phyloP scores from a whole-genome alignment of 2,888 invertebrate species.

The Acanthococcus lagerstroemiae region DNA sequence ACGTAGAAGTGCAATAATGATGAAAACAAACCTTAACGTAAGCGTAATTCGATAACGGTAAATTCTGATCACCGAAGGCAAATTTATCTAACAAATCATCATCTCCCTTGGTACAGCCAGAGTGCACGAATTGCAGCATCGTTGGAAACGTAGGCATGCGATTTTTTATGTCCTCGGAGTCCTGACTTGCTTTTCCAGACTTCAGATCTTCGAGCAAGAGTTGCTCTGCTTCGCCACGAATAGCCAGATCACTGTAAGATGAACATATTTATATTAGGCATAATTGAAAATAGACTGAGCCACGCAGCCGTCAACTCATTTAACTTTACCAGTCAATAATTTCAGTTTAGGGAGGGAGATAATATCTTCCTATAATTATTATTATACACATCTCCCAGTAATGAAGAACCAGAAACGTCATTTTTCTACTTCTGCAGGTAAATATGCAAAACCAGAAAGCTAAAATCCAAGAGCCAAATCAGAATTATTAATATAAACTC shows the following conservation, averaged over 20 bases:
- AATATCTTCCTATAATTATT: too few relatives aligned
- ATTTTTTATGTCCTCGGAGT: not conserved
- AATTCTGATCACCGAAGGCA: constrained; percentile 8
- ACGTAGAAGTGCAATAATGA: too few relatives aligned
- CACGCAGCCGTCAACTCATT: too few relatives aligned
- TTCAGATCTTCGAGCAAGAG: constrained; percentile 12
- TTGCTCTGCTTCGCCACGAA: constrained; percentile 16
- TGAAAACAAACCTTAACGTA: not conserved
- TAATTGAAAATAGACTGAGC: too few relatives aligned
- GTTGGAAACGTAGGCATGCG: constrained; percentile 8
- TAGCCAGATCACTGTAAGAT: not conserved
- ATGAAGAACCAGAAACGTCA: too few relatives aligned
- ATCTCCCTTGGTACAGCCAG: not conserved
- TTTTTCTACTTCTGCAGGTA: too few relatives aligned
- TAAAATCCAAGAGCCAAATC: too few relatives aligned
- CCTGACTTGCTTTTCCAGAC: not conserved
- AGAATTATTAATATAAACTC: too few relatives aligned
- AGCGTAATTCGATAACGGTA: not conserved
- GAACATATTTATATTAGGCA: not conserved
- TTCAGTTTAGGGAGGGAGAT: not conserved
- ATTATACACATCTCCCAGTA: too few relatives aligned
- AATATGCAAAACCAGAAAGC: too few relatives aligned
- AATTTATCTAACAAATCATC: not conserved
- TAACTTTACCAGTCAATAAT: not conserved
- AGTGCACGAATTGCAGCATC: constrained; percentile 4